phyloP scores from a whole-genome alignment of 2,888 invertebrate genomes.

The Dasysyrphus albostriatus region DNA sequence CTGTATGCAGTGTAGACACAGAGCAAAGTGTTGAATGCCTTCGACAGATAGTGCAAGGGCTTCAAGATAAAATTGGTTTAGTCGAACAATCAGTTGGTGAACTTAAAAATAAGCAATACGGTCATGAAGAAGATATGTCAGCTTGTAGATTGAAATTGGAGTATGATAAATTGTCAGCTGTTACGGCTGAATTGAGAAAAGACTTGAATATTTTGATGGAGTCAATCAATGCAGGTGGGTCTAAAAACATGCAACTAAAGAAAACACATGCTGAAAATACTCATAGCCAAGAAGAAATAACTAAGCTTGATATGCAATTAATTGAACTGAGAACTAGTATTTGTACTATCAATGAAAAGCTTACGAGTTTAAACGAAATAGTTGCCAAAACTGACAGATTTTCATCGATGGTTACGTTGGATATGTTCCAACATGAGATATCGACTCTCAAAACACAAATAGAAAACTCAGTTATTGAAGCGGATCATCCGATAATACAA shows the following conservation, averaged over 20 bases:
- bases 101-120: not conserved
- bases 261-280: not conserved
- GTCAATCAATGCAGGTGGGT: not conserved
- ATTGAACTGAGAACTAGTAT: constrained; percentile 28
- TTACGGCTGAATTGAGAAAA: not conserved
- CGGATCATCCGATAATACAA: constrained; percentile 17
- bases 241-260: not conserved
- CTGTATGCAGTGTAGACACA: constrained; percentile 11
- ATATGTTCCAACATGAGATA: constrained; percentile 13
- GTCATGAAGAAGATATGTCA: constrained; percentile 21
- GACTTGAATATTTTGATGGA: constrained; percentile 36
- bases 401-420: not conserved
- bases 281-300: not conserved
- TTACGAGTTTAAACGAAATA: not conserved
- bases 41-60: not conserved
- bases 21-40: constrained; percentile 44
- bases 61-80: constrained; percentile 11
- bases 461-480: not conserved
- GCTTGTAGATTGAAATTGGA: constrained; percentile 52
- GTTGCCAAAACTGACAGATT: not conserved
- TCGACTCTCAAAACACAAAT: not conserved
- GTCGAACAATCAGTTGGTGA: constrained; percentile 3
- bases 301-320: constrained; percentile 17
- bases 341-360: constrained; percentile 28
- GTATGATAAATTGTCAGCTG: constrained; percentile 1